These are phyloP conservation scores for Tympanoctomys barrerae DNA, from an alignment of 2,797 vertebrate genomes.

Conservation along the genomic window DNA sequence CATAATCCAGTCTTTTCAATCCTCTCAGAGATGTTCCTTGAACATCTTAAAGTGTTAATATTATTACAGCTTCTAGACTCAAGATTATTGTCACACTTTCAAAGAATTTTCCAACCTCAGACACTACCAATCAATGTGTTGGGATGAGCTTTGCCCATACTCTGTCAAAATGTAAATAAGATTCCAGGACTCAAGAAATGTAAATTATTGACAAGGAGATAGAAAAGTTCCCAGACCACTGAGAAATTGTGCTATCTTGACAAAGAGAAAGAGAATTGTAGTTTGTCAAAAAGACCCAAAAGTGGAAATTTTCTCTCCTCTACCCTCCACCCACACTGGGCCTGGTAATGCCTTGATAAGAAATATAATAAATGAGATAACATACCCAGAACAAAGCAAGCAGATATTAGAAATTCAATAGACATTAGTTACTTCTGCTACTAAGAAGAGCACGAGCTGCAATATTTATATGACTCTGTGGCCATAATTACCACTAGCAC, in stretches of 20 bases:
- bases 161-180: background rate
- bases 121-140: background rate
- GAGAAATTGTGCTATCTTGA: background rate
- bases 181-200: background rate
- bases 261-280: background rate
- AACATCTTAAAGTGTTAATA: background rate
- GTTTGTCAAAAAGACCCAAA: background rate
- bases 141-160: background rate
- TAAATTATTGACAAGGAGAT: background rate
- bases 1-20: background rate
- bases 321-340: background rate
- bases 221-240: background rate
- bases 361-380: constrained; percentile 11
- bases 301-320: background rate
- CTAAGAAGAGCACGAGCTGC: constrained; percentile 61
- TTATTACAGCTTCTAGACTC: constrained; percentile 22
- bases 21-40: background rate
- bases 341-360: constrained; percentile 18
- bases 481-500: constrained; percentile 48
- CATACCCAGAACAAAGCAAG: constrained; percentile 4
- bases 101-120: background rate
- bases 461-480: constrained; percentile 21
- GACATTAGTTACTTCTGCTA: constrained; percentile 67
- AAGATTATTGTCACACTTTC: constrained; percentile 28
- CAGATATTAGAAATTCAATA: constrained; percentile 60